Evolutionary conservation across 2,888 invertebrate genomes (phyloP).

Genomic region (Archaeoteleia sp.): DNA sequence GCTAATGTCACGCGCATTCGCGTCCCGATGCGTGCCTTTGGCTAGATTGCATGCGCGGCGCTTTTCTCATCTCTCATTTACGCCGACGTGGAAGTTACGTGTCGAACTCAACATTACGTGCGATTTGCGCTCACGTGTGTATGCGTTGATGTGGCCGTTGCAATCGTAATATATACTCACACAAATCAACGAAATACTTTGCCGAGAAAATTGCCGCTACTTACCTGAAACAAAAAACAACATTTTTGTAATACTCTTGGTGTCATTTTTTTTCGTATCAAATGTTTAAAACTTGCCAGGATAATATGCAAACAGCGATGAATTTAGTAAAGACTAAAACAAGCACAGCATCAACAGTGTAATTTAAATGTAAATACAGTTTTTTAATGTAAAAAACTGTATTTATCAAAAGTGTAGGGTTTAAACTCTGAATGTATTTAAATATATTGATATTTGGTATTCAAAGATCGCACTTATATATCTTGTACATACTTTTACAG

Average conservation of each 20-base stretch:
- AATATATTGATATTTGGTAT: no score
- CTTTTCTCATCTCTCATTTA: slow-evolving; percentile 33
- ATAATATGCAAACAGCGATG: slow-evolving; percentile 31
- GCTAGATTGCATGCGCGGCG: slow-evolving; percentile 34
- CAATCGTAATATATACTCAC: slow-evolving; percentile 42
- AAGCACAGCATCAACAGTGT: no score
- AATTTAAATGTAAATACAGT: no score
- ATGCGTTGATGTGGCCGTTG: slow-evolving; percentile 4
- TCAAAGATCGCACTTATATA: no score
- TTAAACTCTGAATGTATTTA: no score
- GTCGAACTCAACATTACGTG: slow-evolving; percentile 25
- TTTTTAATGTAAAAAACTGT: no score
- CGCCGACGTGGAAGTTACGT: slow-evolving; percentile 44
- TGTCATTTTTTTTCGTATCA: slow-evolving; percentile 33
- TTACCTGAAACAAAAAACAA: slow-evolving; percentile 64
- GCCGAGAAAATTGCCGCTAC: slow-evolving; percentile 45
- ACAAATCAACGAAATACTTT: slow-evolving; percentile 46
- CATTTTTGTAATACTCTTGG: slow-evolving; percentile 34
- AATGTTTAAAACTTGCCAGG: slow-evolving; percentile 32
- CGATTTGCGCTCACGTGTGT: slow-evolving; percentile 12
- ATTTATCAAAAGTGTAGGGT: no score
- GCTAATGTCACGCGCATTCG: slow-evolving; percentile 20
- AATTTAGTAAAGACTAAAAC: no score
- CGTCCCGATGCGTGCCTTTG: slow-evolving; percentile 27
- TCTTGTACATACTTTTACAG: no score